Conservation (phyloP, 2,113 vertebrate species). For the Brachyistius frenatus region DNA sequence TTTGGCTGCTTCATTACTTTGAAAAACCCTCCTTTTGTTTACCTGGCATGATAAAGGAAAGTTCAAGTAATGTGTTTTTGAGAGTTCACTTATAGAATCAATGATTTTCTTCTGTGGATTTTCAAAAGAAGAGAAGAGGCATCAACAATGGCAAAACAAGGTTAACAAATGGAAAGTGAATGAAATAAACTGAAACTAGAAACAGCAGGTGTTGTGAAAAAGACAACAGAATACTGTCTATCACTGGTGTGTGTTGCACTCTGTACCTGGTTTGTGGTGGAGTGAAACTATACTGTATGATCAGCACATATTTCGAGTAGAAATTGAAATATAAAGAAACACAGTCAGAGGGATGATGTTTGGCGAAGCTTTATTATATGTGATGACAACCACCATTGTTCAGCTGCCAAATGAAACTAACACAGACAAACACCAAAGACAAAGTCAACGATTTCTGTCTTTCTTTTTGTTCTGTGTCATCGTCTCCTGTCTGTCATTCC, state of each 20-base stretch:
- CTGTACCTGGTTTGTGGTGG: neutral
- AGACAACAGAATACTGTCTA: neutral
- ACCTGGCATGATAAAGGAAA: constrained; percentile 28
- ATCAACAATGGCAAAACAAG: constrained; percentile 6
- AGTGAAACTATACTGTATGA: constrained; percentile 1
- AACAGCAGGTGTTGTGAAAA: constrained; percentile 9
- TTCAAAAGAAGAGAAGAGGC: neutral
- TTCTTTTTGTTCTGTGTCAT: neutral
- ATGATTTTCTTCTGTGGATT: too few relatives aligned
- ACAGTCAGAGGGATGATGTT: neutral
- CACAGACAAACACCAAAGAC: neutral
- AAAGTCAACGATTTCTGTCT: constrained; percentile 3
- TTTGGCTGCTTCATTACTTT: constrained; percentile 2
- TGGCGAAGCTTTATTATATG: neutral
- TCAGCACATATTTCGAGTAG: neutral
- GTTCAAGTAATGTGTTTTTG: neutral
- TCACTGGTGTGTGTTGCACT: neutral
- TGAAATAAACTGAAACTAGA: constrained; percentile 3
- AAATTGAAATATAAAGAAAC: constrained; percentile 3
- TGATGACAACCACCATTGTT: neutral
- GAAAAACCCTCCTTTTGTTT: constrained; percentile 37
- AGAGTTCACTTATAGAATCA: too few relatives aligned
- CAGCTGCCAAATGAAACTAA: constrained; percentile 8
- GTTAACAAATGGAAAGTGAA: constrained; percentile 18
- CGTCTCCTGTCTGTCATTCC: constrained; percentile 20